Evolutionary conservation across 2,888 invertebrate genomes (phyloP), one percentile per base, ranked within the genome.

Genomic region (Mantis religiosa): DNA sequence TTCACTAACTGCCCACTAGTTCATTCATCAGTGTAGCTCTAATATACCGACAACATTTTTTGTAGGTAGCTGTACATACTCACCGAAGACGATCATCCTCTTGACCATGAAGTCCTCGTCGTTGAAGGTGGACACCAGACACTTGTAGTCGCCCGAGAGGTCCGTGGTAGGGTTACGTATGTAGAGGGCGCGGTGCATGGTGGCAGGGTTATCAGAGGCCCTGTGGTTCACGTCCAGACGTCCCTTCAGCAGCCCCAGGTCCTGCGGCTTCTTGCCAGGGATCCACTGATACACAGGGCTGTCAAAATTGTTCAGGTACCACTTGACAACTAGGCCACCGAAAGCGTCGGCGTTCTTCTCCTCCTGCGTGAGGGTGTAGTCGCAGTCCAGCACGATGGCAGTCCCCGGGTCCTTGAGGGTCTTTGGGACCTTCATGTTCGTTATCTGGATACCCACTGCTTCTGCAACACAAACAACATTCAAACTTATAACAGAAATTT

Each of bases 281-380:
- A 97, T 97, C 97, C 97, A 97, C 92, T 97, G 97, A 93, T 97
- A 97, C n/a, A 97, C 96, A 0, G 95, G 95, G 87, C 95, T 94
- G 0, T 94, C 94, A 90, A 94, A 94, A 91, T 96, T 95, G 92
- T 95, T 95, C 91, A 95, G 94, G 92, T 95, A 96, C 97, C 97
- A 97, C 92, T 97, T 97, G 15, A 97, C 95, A 4, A 97, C 96
- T 28, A 97, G 93, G 0, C 96, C 96, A 71, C 54, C 25, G 20
- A 20, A 71, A 0, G 95, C 94, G 90, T 96, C 92, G 87, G 92
- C 91, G 83, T 90, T 91, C 81, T 91, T 92, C 90, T 92, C 95
- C 91, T 95, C 95, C 85, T 94, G 95, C 25, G 95, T 94, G 27
- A 95, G 93, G 91, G 93, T 93, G 92, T 96, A 97, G 91, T 96